phyloP scores from a whole-genome alignment of 1,140 invertebrate genomes.

The Drosophila jambulina region DNA sequence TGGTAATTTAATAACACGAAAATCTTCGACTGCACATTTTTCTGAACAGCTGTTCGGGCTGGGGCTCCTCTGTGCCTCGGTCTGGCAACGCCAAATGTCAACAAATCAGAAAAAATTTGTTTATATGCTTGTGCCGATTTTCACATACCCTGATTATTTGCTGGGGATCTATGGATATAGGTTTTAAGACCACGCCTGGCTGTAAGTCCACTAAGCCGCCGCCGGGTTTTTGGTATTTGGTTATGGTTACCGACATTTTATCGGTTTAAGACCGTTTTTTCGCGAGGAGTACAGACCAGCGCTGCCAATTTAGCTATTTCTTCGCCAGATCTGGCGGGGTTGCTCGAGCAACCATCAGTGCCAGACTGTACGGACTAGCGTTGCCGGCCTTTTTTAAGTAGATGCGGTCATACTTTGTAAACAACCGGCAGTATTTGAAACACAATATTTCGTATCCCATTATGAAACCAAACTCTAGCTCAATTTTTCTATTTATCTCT shows the following conservation, averaged over 20 bases:
- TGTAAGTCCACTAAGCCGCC: conserved; percentile 27
- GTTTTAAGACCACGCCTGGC: conserved; percentile 17
- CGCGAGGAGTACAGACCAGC: not conserved
- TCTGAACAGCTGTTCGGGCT: conserved; percentile 13
- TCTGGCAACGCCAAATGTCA: conserved; percentile 13
- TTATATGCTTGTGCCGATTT: conserved; percentile 4
- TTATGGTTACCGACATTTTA: conserved; percentile 73
- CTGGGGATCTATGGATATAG: conserved; percentile 27
- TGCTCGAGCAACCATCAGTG: too few relatives aligned
- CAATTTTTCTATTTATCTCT: too few relatives aligned
- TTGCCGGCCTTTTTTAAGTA: too few relatives aligned
- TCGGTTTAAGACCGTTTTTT: not conserved
- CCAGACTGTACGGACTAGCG: too few relatives aligned
- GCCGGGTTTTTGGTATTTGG: conserved; percentile 63
- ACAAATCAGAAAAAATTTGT: conserved; percentile 12
- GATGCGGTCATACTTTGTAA: too few relatives aligned
- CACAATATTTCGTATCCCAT: too few relatives aligned
- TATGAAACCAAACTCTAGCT: too few relatives aligned
- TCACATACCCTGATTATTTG: conserved; percentile 46
- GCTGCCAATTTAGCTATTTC: too few relatives aligned
- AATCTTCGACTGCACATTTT: not conserved
- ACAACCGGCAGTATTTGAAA: too few relatives aligned
- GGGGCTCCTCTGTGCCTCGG: not conserved
- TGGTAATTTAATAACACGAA: not conserved
- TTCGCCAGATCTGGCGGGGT: too few relatives aligned